These are phyloP conservation scores for Lithophane ornitopus DNA, from an alignment of 2,888 invertebrate species.

Conservation along the genomic window DNA sequence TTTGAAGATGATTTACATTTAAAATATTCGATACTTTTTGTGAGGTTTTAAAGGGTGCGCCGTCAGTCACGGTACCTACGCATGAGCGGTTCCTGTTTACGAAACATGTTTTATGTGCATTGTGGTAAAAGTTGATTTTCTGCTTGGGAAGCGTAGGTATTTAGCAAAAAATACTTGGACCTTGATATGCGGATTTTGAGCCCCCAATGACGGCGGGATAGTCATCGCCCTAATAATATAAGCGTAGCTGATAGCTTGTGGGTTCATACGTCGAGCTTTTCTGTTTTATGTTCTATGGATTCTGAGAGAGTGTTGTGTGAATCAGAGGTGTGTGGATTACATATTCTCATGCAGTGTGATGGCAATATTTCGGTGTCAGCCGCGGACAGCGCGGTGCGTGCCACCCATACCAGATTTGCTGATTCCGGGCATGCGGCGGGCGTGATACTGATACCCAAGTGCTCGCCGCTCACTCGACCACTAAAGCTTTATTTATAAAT, in stretches of 20 bases:
- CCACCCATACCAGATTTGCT: slow-evolving; percentile 68
- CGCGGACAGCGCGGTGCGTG: slow-evolving; percentile 71
- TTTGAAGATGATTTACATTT: slow-evolving; percentile 62
- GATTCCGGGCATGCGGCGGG: slow-evolving; percentile 70
- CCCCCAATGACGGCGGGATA: slow-evolving; percentile 37
- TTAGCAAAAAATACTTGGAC: slow-evolving; percentile 72
- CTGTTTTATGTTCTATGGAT: slow-evolving; percentile 20
- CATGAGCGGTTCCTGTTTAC: slow-evolving; percentile 83
- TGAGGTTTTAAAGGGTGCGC: slow-evolving; percentile 64
- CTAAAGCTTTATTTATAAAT: slow-evolving; percentile 54
- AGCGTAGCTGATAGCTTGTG: neutral
- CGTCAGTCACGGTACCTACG: slow-evolving; percentile 62
- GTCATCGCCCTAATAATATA: slow-evolving; percentile 14
- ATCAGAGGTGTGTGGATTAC: slow-evolving; percentile 50
- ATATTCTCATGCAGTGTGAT: slow-evolving; percentile 62
- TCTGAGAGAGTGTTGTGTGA: slow-evolving; percentile 43
- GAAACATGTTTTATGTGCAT: slow-evolving; percentile 85
- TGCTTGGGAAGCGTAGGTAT: slow-evolving; percentile 81
- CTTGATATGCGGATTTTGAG: slow-evolving; percentile 71
- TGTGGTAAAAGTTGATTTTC: slow-evolving; percentile 89
- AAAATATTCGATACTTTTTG: slow-evolving; percentile 59
- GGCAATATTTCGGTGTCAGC: slow-evolving; percentile 74
- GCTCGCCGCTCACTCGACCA: slow-evolving; percentile 50
- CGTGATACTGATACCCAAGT: slow-evolving; percentile 60
- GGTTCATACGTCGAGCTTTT: neutral